Conservation (phyloP, 2,113 vertebrate genomes). For the Sinosuthora webbiana region DNA sequence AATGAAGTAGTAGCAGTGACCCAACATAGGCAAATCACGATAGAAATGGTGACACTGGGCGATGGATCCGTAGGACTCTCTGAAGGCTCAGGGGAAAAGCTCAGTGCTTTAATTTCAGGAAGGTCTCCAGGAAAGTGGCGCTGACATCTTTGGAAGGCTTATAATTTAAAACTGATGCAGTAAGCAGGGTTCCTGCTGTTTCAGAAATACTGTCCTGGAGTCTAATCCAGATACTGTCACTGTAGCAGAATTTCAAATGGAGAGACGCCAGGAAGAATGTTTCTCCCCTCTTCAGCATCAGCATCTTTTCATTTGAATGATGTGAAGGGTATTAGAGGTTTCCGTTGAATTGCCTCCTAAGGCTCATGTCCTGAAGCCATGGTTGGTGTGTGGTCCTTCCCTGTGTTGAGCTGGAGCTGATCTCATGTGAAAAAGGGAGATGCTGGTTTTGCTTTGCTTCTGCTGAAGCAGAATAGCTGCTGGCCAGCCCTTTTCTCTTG, state of each 20-base stretch:
- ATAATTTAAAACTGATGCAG: constrained; percentile 54
- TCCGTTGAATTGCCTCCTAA: constrained; percentile 45
- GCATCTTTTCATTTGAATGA: constrained; percentile 56
- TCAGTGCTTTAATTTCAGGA: constrained; percentile 27
- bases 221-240: constrained; percentile 65
- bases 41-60: constrained; percentile 54
- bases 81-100: neutral
- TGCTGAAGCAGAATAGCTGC: neutral
- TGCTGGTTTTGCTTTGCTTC: constrained; percentile 26
- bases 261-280: constrained; percentile 38
- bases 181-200: constrained; percentile 54
- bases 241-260: constrained; percentile 54
- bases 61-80: constrained; percentile 4
- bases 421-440: constrained; percentile 20
- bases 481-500: neutral
- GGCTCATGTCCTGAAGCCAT: constrained; percentile 24
- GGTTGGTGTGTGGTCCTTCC: constrained; percentile 54
- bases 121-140: constrained; percentile 29
- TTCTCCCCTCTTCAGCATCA: constrained; percentile 53
- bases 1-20: constrained; percentile 63
- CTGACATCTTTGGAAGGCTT: constrained; percentile 43
- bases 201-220: constrained; percentile 65
- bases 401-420: neutral
- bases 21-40: constrained; percentile 43
- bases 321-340: constrained; percentile 58